These are phyloP conservation scores for Drosophila insularis DNA, from an alignment of 1,140 invertebrate species.

Conservation along the genomic window DNA sequence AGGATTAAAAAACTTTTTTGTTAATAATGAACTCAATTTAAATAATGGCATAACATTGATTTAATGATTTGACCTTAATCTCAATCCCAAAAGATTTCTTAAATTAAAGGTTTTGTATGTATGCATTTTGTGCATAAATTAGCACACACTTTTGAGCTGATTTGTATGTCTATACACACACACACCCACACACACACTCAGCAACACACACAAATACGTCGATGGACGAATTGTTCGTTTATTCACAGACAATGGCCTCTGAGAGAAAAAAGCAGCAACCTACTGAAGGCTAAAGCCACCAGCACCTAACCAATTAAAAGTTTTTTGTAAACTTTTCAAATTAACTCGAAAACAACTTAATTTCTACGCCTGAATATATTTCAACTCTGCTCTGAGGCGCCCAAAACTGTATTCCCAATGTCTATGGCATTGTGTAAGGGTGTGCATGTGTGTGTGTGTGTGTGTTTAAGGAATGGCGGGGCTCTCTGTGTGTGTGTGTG, in stretches of 20 bases:
- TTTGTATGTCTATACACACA: conserved; percentile 1
- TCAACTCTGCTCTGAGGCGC: conserved; percentile 28
- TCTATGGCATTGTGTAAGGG: conserved; percentile 20
- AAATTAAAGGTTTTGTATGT: not conserved
- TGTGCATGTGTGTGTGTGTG: conserved; percentile 17
- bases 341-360: conserved; percentile 66
- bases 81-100: no score
- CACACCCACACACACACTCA: no score
- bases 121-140: not conserved
- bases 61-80: no score
- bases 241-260: conserved; percentile 16
- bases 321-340: conserved; percentile 60
- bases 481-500: conserved; percentile 9
- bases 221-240: conserved; percentile 2
- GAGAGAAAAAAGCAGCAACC: conserved; percentile 6
- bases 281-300: conserved; percentile 22
- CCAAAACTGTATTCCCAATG: conserved; percentile 36
- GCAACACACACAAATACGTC: not conserved
- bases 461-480: no score
- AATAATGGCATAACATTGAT: no score
- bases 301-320: conserved; percentile 67
- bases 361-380: conserved; percentile 49
- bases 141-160: not conserved
- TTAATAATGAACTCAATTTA: no score
- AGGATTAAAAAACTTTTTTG: no score